Percentiles rank a stretch among this genome's conserved stretches.
These are phyloP conservation scores for Eudorcas thomsonii DNA, from an alignment of 2,113 vertebrate genomes.

Conservation along the genomic window DNA sequence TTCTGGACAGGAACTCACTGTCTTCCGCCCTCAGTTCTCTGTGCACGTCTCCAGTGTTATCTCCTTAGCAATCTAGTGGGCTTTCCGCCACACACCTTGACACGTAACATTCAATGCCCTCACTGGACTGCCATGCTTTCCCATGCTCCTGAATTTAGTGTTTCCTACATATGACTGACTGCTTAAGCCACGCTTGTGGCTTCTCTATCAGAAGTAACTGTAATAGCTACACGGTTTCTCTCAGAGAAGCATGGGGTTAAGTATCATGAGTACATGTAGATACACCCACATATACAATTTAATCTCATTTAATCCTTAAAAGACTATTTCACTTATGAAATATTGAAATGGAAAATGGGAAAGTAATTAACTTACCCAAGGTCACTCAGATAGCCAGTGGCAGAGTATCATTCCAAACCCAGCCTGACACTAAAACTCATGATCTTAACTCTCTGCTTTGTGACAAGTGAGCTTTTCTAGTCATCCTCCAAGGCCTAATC, in stretches of 20 bases:
- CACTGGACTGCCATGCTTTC: neutral
- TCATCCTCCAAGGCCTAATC: neutral
- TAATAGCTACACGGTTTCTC: neutral
- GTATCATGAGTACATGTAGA: neutral
- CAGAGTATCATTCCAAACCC: neutral
- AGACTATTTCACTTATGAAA: conserved; percentile 15
- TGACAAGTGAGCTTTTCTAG: neutral
- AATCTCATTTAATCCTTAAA: conserved; percentile 14
- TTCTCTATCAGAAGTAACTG: neutral
- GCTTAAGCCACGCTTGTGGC: neutral
- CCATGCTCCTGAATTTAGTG: neutral
- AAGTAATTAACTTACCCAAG: neutral
- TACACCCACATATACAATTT: neutral
- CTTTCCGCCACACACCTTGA: neutral
- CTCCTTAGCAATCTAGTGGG: neutral
- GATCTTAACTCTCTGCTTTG: neutral
- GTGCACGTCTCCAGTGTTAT: neutral
- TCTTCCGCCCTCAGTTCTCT: neutral
- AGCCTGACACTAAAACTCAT: neutral
- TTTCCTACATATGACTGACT: neutral
- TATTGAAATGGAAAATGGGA: neutral
- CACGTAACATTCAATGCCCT: neutral
- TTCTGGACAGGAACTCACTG: neutral
- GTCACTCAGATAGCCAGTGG: neutral
- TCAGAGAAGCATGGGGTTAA: neutral